Base-by-base conservation (phyloP, 2,113 vertebrate genomes). In the Diadophis punctatus region DNA sequence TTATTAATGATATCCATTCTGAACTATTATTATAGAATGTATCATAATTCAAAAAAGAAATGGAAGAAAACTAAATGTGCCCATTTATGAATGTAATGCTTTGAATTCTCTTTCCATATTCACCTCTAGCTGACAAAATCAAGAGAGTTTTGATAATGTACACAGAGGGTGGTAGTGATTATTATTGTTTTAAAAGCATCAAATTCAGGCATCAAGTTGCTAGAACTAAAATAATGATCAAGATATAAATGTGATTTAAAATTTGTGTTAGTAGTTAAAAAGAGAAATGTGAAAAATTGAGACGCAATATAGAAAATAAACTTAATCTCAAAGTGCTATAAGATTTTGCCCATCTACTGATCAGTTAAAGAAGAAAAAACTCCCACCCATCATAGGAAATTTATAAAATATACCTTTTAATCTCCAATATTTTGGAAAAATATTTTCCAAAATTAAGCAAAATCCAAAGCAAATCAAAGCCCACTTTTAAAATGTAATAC, bases 261-360 rank as follows among this genome's bases (percentile, higher is more conserved):
- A 60, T 49, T 46, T 90, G 43, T 49, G 34, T 51, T 90, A 20
- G 20, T 68, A 51, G 43, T 88, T 94, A 5, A 18, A 43, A 90
- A 51, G 63, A 87, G 93, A 87, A 91, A 92, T 87, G 27, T 39
- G 68, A 18, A 60, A 48, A 90, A 85, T 3, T 1, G 3, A 95
- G 53, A n/a, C 60, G 87, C 88, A 94, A 87, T 56, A 94, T 95
- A 93, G 0, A 23, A 94, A 95, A 90, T 74, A 90, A 96, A 60
- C 74, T 90, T 94, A 91, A 94, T 93, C 89, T 92, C 91, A 58
- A n/a, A 87, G 20, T 48, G 11, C 30, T 58, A 18, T 68, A 27
- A 43, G 46, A 68, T 68, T 51, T n/a, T 68, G 1, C 1, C 87
- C 91, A 6, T 2, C 56, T 91, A 6, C 43, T 94, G 89, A 46